Percentiles rank a stretch among this genome's conserved stretches.
phyloP scores from a whole-genome alignment of 2,113 vertebrate genomes.

The Perca flavescens region DNA sequence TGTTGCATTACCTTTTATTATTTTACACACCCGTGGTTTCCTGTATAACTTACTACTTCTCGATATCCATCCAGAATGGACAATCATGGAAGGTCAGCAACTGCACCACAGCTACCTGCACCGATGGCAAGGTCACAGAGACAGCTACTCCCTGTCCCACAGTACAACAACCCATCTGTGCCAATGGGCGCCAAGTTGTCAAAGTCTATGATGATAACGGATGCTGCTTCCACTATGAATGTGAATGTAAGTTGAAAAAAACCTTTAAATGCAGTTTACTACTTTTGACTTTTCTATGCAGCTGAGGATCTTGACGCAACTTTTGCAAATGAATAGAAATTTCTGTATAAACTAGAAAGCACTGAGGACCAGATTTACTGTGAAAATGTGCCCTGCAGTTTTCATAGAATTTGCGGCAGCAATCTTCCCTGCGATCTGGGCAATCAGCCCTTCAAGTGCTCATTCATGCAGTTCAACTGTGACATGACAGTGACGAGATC shows the following conservation, averaged over 20 bases:
- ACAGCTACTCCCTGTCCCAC: conserved; percentile 68
- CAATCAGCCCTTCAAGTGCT: background rate
- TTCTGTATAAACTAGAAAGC: background rate
- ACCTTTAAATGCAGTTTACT: too few relatives aligned
- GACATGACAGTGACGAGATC: background rate
- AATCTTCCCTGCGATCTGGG: too few relatives aligned
- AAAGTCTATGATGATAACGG: conserved; percentile 78
- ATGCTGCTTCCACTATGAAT: conserved; percentile 89
- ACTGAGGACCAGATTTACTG: background rate
- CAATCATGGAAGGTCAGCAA: conserved; percentile 84
- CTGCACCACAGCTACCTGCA: conserved; percentile 87
- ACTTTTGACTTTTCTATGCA: background rate
- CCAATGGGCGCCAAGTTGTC: conserved; percentile 83
- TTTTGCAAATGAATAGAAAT: background rate
- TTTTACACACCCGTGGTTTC: background rate
- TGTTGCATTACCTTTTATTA: background rate
- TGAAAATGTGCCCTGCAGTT: too few relatives aligned
- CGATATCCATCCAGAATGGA: conserved; percentile 77
- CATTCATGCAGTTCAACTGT: background rate
- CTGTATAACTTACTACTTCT: conserved; percentile 1
- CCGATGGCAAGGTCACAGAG: conserved; percentile 76
- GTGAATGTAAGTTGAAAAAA: conserved; percentile 88
- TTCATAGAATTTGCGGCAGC: too few relatives aligned
- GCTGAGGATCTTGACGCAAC: background rate
- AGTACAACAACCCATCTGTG: conserved; percentile 75